phyloP scores from a whole-genome alignment of 2,113 vertebrate species.

The Climacteris rufus region DNA sequence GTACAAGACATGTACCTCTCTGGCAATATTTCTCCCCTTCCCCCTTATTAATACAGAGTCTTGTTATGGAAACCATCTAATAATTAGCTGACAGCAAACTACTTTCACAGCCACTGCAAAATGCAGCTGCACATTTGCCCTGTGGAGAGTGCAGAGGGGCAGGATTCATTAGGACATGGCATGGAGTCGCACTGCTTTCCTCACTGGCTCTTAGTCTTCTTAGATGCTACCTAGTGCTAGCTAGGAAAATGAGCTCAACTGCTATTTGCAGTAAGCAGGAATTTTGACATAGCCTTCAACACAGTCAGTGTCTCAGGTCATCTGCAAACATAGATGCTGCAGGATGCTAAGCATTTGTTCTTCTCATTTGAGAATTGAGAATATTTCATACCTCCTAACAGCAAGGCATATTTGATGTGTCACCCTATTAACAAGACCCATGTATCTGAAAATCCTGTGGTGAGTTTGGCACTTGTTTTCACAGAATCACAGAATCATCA shows the following conservation, averaged over 20 bases:
- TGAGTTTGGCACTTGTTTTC: neutral
- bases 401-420: neutral
- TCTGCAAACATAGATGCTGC: neutral
- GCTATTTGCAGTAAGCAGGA: neutral
- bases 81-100: neutral
- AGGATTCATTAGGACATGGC: neutral
- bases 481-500: neutral
- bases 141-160: neutral
- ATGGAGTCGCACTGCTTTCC: neutral
- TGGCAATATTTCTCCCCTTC: neutral
- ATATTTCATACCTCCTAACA: neutral
- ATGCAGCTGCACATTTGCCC: neutral
- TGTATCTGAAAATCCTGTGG: neutral
- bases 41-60: neutral
- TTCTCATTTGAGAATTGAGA: neutral
- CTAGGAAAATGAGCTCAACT: neutral
- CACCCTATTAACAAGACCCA: neutral
- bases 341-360: neutral
- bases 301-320: neutral
- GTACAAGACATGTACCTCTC: neutral
- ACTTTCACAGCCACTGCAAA: neutral
- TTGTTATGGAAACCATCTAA: neutral
- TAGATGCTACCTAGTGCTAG: neutral
- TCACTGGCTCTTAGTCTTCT: neutral
- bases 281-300: neutral